Evolutionary conservation across 2,113 vertebrate species (phyloP).

Genomic region (Macaca nemestrina): DNA sequence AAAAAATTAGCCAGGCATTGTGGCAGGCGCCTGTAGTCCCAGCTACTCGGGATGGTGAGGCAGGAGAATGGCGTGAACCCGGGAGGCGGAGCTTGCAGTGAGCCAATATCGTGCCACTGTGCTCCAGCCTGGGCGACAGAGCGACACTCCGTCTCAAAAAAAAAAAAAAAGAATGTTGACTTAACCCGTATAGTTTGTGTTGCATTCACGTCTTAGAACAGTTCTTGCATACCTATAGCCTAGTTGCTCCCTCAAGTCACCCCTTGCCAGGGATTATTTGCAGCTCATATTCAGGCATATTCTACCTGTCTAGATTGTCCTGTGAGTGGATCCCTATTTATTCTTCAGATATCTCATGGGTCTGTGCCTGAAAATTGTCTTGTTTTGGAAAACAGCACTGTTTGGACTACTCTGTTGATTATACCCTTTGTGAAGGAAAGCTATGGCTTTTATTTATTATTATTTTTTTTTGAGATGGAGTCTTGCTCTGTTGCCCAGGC

Average conservation of each 20-base stretch:
- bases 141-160: no score
- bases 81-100: no score
- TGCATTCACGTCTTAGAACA: no score
- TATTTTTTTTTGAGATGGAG: no score
- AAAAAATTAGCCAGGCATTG: no score
- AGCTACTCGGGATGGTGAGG: no score
- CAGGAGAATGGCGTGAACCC: no score
- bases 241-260: not conserved
- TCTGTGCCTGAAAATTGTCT: not conserved
- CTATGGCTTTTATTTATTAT: not conserved
- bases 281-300: not conserved
- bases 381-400: not conserved
- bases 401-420: not conserved
- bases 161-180: not conserved
- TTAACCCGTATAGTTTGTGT: rapidly evolving
- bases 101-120: no score
- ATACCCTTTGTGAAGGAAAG: not conserved
- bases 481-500: no score
- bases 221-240: rapidly evolving
- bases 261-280: not conserved
- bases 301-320: not conserved
- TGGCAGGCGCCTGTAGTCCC: no score
- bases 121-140: no score
- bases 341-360: not conserved
- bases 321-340: not conserved